Base-by-base conservation (phyloP, 2,797 vertebrate species). In the Aphelocoma californica region DNA sequence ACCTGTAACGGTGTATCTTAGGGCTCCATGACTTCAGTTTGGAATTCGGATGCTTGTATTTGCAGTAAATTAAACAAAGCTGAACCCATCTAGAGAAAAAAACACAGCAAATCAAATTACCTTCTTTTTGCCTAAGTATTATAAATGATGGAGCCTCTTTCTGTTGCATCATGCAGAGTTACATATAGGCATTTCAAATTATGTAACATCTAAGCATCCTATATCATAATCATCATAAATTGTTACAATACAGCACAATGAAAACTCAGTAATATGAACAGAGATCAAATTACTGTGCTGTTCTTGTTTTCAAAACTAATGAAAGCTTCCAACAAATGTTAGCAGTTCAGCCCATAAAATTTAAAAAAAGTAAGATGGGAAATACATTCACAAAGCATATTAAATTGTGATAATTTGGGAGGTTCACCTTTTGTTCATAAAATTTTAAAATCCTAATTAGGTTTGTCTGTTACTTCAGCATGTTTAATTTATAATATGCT, bases 1-100 rank as follows among this genome's bases (percentile, higher is more conserved):
- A 97, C 96, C 95, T 97, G 95, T 96, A 97, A 97, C 67, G 86
- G 96, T 97, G 96, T 97, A 97, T 97, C 95, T 97, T 97, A 97
- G 95, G 96, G 94, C 92, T 97, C 96, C 97, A 94, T 96, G 95
- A 96, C 96, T 97, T 97, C 96, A 97, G 93, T 96, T 96, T 97
- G 97, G 96, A 95, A 96, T 97, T 96, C 91, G 73, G 93, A 93
- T 95, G 96, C 92, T 97, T 96, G 96, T 97, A 92, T 97, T 97
- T 97, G 96, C 92, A 95, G 95, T 97, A 97, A 97, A 92, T 96
- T 97, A 96, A 97, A 97, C 90, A 97, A 97, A 97, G 96, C 95
- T 97, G 97, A 97, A 97, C 94, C 93, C 81, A 97, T 97, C 96
- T 97, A 97, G 95, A 97, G 96, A 96, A 96, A 97, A 96, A 96